Evolutionary conservation across 2,888 invertebrate genomes (phyloP).

Genomic region (Leptura quadrifasciata): DNA sequence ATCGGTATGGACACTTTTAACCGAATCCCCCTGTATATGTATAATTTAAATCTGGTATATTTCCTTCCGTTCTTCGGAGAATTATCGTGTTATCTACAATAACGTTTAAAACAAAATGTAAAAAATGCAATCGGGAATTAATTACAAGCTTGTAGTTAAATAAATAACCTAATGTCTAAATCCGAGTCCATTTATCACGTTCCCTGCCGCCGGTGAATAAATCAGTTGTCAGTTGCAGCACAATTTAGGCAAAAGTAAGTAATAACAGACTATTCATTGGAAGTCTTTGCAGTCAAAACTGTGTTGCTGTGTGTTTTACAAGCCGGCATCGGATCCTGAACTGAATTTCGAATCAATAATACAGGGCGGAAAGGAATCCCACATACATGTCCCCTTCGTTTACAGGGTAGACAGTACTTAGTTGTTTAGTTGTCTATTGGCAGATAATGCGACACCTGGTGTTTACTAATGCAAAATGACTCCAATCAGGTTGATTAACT

Average conservation of each 20-base stretch:
- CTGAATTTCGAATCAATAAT: not conserved
- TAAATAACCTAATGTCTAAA: constrained; percentile 2
- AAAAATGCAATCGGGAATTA: not conserved
- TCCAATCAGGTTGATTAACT: too few species aligned
- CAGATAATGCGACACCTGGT: too few species aligned
- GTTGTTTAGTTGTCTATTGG: not conserved
- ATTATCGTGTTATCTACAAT: not conserved
- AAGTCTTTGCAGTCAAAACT: constrained; percentile 9
- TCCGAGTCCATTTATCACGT: constrained; percentile 7
- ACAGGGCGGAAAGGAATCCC: not conserved
- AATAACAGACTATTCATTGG: constrained; percentile 15
- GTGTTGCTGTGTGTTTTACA: constrained; percentile 10
- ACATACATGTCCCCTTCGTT: not conserved
- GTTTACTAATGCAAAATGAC: too few species aligned
- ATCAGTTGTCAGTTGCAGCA: constrained; percentile 4
- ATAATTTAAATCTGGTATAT: not conserved
- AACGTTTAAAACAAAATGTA: not conserved
- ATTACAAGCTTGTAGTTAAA: constrained; percentile 7
- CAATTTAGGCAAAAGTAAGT: constrained; percentile 3
- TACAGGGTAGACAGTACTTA: not conserved
- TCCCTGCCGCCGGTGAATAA: not conserved
- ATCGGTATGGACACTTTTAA: too few species aligned
- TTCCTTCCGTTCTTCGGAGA: not conserved
- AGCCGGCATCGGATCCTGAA: not conserved
- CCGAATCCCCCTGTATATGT: not conserved